Percentiles rank a stretch among this genome's conserved stretches.
Conservation (phyloP, 2,113 vertebrate species). For the Pluvialis apricaria region DNA sequence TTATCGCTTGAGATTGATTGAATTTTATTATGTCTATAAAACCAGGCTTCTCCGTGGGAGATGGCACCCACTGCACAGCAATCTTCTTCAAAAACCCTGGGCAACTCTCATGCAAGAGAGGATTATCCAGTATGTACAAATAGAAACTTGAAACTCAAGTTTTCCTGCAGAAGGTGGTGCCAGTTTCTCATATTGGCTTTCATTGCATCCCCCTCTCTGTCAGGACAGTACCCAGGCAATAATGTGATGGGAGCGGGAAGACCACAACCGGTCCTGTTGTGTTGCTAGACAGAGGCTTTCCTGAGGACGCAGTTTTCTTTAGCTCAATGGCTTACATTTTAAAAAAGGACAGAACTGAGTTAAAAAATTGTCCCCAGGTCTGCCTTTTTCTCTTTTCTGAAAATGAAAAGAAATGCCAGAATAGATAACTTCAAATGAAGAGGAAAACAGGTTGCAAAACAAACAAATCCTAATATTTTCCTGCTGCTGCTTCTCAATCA, state of each 20-base stretch:
- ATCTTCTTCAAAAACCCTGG: not conserved
- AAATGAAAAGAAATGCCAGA: not conserved
- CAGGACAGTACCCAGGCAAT: not conserved
- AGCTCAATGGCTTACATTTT: not conserved
- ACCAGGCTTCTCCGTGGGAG: not conserved
- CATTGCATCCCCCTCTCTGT: not conserved
- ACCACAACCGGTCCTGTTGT: not conserved
- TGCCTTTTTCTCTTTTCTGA: not conserved
- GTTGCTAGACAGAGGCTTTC: not conserved
- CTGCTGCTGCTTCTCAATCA: not conserved
- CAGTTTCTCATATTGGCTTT: fast-evolving
- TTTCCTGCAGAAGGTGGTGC: not conserved
- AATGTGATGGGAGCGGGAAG: fast-evolving
- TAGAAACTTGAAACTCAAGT: fast-evolving
- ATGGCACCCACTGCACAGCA: not conserved
- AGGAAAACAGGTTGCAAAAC: not conserved
- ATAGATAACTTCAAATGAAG: not conserved
- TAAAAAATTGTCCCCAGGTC: not conserved
- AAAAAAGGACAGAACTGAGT: not conserved
- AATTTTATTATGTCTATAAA: not conserved
- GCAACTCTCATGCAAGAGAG: not conserved
- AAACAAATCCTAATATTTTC: not conserved
- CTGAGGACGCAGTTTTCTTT: not conserved
- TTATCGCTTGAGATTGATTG: not conserved
- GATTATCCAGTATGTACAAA: not conserved